These are phyloP conservation scores for Globodera ellingtonae DNA, from an alignment of 1,140 invertebrate genomes.

Conservation along the genomic window DNA sequence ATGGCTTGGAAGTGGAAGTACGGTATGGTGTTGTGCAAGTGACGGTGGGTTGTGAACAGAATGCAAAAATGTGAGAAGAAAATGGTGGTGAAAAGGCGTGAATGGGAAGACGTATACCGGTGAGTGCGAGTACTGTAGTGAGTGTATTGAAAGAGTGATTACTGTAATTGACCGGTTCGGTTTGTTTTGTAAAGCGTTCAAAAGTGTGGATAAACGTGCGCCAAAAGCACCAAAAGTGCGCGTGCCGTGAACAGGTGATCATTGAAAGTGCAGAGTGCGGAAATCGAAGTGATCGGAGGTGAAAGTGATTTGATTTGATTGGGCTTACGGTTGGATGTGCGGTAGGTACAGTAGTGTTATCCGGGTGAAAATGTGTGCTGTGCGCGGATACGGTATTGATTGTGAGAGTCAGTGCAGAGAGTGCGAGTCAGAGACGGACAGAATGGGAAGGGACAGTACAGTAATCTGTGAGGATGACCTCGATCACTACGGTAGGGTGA, in stretches of 20 bases:
- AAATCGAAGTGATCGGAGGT: neutral
- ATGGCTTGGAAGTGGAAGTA: no score
- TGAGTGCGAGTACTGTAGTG: neutral
- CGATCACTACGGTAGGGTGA: no score
- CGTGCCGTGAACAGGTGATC: neutral
- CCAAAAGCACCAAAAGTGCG: constrained; percentile 22
- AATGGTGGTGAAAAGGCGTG: neutral
- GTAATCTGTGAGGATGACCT: neutral
- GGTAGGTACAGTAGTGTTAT: no score
- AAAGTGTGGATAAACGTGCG: constrained; percentile 17
- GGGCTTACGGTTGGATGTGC: neutral
- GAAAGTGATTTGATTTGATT: neutral
- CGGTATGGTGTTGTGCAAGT: no score
- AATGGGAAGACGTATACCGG: neutral
- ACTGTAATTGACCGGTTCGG: neutral
- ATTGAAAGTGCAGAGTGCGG: neutral
- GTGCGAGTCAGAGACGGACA: neutral
- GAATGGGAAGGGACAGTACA: neutral
- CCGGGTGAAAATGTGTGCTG: no score
- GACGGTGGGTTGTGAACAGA: no score
- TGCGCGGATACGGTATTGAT: neutral
- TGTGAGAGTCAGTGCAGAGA: neutral
- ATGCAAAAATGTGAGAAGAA: no score
- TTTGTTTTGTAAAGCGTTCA: constrained; percentile 5
- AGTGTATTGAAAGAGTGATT: neutral